Percentiles rank a stretch among this genome's conserved stretches.
phyloP scores from a whole-genome alignment of 2,888 invertebrate genomes.

The Macrosoma leucophasiata region DNA sequence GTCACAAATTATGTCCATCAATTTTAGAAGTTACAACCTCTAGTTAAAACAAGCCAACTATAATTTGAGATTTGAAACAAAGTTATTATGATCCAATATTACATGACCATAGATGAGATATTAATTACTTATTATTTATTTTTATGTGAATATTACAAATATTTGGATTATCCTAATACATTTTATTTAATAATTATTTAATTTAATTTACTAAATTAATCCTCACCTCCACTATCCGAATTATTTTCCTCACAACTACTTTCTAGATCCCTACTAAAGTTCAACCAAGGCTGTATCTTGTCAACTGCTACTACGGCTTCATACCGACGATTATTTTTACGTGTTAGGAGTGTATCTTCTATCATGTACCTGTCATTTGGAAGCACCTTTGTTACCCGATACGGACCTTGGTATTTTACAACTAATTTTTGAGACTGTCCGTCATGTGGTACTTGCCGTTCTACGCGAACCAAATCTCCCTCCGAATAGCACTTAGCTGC shows the following conservation, averaged over 20 bases:
- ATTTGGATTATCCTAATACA: constrained; percentile 1
- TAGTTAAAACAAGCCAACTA: neutral
- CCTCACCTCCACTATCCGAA: neutral
- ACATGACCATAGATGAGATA: neutral
- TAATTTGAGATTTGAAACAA: constrained; percentile 1
- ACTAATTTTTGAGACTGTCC: constrained; percentile 21
- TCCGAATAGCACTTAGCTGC: constrained; percentile 6
- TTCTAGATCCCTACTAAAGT: constrained; percentile 4
- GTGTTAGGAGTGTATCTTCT: constrained; percentile 8
- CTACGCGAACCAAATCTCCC: constrained; percentile 19
- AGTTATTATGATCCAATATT: neutral
- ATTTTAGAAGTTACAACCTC: neutral
- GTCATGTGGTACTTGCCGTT: constrained; percentile 16
- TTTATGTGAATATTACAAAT: neutral
- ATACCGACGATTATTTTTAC: constrained; percentile 13
- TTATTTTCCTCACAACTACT: constrained; percentile 3
- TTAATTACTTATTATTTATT: no score
- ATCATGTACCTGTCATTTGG: constrained; percentile 10
- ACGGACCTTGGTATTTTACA: constrained; percentile 19
- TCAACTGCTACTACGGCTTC: constrained; percentile 15
- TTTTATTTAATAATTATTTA: no score
- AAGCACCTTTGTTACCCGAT: constrained; percentile 14
- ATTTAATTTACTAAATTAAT: neutral
- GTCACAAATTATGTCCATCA: neutral
- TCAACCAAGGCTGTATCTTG: constrained; percentile 12